Evolutionary conservation across 2,797 vertebrate species (phyloP).

Genomic region (Zalophus californianus): DNA sequence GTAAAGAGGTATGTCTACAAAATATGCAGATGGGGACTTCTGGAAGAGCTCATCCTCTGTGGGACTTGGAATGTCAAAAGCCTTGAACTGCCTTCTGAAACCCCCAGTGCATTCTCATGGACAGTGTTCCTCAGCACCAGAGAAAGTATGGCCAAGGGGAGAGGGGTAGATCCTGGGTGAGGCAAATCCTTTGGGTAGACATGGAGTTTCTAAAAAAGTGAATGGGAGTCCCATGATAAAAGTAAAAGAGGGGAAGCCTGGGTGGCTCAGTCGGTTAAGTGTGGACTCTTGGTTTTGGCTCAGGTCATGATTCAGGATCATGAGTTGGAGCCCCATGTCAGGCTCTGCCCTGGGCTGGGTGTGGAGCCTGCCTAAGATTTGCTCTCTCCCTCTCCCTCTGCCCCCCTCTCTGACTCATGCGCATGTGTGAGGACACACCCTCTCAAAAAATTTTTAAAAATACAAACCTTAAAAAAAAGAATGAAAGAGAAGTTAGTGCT

Average conservation of each 20-base stretch:
- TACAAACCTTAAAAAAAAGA: not conserved
- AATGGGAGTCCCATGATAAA: not conserved
- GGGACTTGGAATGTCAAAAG: not conserved
- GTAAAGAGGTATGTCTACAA: not conserved
- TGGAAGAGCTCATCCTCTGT: not conserved
- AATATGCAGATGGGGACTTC: not conserved
- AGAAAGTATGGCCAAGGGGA: not conserved
- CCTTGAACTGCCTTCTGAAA: not conserved
- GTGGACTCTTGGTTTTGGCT: not conserved
- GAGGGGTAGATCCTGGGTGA: not conserved
- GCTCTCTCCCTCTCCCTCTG: not conserved
- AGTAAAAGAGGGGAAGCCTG: not conserved
- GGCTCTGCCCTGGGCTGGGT: not conserved
- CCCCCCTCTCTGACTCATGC: not conserved
- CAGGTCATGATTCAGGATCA: not conserved
- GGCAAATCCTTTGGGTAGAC: not conserved
- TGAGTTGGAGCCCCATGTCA: not conserved
- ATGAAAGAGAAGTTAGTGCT: not conserved
- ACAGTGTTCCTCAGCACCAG: not conserved
- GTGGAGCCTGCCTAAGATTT: not conserved
- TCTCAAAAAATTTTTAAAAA: not conserved
- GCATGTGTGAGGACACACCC: not conserved
- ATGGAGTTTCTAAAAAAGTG: not conserved
- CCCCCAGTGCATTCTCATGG: not conserved
- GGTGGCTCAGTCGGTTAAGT: too few species aligned